A percentile compares a stretch with the other conserved stretches of the same genome.
These are phyloP conservation scores for Arge pagana DNA, from an alignment of 2,888 invertebrate genomes.

Conservation along the genomic window DNA sequence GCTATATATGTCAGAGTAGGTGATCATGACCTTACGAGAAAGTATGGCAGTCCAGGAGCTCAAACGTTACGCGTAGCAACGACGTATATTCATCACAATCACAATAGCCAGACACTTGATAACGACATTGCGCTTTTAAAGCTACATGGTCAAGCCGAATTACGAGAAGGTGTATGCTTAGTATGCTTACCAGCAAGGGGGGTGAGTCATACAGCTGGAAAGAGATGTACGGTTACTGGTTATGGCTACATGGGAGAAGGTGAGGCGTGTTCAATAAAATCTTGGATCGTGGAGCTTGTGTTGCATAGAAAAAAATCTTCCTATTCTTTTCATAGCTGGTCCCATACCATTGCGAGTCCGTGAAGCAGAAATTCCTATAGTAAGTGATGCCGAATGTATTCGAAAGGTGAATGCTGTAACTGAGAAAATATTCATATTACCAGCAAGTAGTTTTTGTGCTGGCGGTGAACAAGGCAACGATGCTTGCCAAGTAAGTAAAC, in stretches of 20 bases:
- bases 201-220: conserved; percentile 86
- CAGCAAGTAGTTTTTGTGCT: conserved; percentile 92
- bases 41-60: conserved; percentile 89
- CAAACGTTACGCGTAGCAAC: conserved; percentile 90
- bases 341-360: conserved; percentile 88
- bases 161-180: conserved; percentile 82
- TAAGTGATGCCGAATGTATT: conserved; percentile 90
- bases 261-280: conserved; percentile 50
- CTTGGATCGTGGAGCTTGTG: background rate
- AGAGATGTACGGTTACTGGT: conserved; percentile 90
- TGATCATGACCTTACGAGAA: conserved; percentile 87
- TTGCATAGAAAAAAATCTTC: conserved; percentile 3
- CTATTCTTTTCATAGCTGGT: conserved; percentile 67
- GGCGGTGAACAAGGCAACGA: conserved; percentile 92
- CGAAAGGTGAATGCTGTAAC: conserved; percentile 93
- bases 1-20: conserved; percentile 92
- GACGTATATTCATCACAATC: conserved; percentile 94
- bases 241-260: conserved; percentile 96
- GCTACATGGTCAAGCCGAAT: conserved; percentile 84
- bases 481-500: conserved; percentile 77
- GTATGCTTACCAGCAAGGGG: conserved; percentile 89
- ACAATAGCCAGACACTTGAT: conserved; percentile 91
- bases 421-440: conserved; percentile 91
- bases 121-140: conserved; percentile 93
- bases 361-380: conserved; percentile 90